phyloP scores from a whole-genome alignment of 2,113 vertebrate genomes.

The Oreocharis arfaki region DNA sequence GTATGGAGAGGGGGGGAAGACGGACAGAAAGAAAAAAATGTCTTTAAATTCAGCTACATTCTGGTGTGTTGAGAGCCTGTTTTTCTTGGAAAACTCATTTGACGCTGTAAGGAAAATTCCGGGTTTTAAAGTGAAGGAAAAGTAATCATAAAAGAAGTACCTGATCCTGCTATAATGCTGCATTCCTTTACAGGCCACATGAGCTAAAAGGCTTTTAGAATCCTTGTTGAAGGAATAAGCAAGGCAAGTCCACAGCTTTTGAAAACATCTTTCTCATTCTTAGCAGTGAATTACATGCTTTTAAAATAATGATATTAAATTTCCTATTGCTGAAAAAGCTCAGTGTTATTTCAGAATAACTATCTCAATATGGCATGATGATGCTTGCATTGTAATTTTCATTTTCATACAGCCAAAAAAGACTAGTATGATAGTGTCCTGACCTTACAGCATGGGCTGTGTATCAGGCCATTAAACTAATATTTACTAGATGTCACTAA shows the following conservation, averaged over 20 bases:
- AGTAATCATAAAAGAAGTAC: not conserved
- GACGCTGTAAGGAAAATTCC: not conserved
- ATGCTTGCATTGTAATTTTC: not conserved
- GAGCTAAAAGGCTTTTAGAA: not conserved
- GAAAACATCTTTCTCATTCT: not conserved
- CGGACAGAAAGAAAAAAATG: not conserved
- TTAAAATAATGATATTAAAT: not conserved
- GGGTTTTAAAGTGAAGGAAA: not conserved
- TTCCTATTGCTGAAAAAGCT: not conserved
- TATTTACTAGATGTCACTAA: not conserved
- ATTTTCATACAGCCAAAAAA: not conserved
- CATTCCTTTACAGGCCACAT: not conserved
- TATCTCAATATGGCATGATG: not conserved
- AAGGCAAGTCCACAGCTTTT: not conserved
- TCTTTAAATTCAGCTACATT: conserved; percentile 28
- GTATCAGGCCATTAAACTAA: not conserved
- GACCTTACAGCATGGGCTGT: not conserved
- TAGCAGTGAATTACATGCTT: not conserved
- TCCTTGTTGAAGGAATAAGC: not conserved
- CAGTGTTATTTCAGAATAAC: not conserved
- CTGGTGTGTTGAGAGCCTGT: not conserved
- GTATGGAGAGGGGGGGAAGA: not conserved
- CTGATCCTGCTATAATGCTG: not conserved
- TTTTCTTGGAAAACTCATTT: conserved; percentile 41
- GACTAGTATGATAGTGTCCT: not conserved